Evolutionary conservation across 2,888 invertebrate species (phyloP), one percentile per base, ranked within the genome.

Genomic region (Ametastegia equiseti): DNA sequence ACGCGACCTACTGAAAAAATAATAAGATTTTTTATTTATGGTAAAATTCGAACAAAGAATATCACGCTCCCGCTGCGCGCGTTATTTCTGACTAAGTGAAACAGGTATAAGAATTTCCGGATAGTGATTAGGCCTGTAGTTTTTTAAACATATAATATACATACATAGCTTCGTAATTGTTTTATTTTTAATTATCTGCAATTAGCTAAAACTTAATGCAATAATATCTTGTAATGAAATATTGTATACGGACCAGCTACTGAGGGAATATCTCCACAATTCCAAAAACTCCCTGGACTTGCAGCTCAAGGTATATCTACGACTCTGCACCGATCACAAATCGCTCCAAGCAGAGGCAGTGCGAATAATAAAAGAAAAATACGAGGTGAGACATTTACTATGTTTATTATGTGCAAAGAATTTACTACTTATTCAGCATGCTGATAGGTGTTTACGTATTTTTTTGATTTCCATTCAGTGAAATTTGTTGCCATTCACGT

Each of bases 341-440:
- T 80, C 77, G 73, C 84, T 90, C 27, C 88, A 90, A 67, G 63
- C 86, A 60, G 88, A 91, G 84, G 89, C 90, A 5, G 81, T 91
- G 42, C 83, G 86, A 6, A 83, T 87, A 13, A 88, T 92, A 19
- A 89, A 88, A 83, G 82, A 87, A 81, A 85, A 85, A 54, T 82
- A 90, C 67, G 85, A 88, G 84, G 91, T 91, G 86, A 65, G 79
- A 23, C n/a, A n/a, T n/a, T n/a, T n/a, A n/a, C n/a, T n/a, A n/a
- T n/a, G n/a, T n/a, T n/a, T n/a, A n/a, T n/a, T n/a, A n/a, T n/a
- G n/a, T n/a, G n/a, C n/a, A n/a, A n/a, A n/a, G n/a, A n/a, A n/a
- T n/a, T n/a, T n/a, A n/a, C n/a, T n/a, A n/a, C n/a, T n/a, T n/a
- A n/a, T n/a, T n/a, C n/a, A n/a, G n/a, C n/a, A n/a, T n/a, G n/a